phyloP scores from a whole-genome alignment of 2,797 vertebrate species.

The Oreonectes daqikongensis region DNA sequence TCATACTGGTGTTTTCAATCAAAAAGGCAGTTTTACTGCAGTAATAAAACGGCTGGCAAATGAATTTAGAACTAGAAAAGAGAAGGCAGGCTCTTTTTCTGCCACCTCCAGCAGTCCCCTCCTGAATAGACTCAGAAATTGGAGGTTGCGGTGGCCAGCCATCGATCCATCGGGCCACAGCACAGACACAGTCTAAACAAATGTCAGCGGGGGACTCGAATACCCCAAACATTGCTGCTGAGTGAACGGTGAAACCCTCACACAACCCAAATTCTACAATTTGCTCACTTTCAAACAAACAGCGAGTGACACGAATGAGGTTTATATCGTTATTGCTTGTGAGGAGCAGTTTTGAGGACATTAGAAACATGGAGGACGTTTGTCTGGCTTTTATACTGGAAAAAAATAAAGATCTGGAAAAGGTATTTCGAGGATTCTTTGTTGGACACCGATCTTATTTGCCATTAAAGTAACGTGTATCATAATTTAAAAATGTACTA shows the following conservation, averaged over 20 bases:
- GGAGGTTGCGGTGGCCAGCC: constrained; percentile 27
- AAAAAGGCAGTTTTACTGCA: not conserved
- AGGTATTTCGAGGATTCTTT: not conserved
- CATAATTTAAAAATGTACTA: not conserved
- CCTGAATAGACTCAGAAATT: constrained; percentile 22
- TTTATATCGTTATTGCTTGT: constrained; percentile 27
- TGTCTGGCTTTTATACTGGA: not conserved
- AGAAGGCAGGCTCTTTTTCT: constrained; percentile 31
- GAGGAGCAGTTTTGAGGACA: constrained; percentile 1
- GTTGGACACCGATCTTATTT: not conserved
- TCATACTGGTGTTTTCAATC: not conserved
- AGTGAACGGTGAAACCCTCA: constrained; percentile 35
- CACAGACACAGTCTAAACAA: constrained; percentile 48
- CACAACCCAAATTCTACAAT: constrained; percentile 33
- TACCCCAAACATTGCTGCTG: constrained; percentile 44
- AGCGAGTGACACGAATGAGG: constrained; percentile 34
- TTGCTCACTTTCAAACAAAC: constrained; percentile 48
- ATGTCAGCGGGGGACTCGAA: constrained; percentile 51
- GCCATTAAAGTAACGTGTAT: not conserved
- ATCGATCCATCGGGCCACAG: constrained; percentile 52
- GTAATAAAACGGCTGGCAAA: not conserved
- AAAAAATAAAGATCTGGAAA: not conserved
- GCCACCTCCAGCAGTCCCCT: constrained; percentile 23
- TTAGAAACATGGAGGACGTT: not conserved
- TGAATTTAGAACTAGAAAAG: not conserved